Evolutionary conservation across 2,888 invertebrate genomes (phyloP).

Genomic region (Autographa gamma): DNA sequence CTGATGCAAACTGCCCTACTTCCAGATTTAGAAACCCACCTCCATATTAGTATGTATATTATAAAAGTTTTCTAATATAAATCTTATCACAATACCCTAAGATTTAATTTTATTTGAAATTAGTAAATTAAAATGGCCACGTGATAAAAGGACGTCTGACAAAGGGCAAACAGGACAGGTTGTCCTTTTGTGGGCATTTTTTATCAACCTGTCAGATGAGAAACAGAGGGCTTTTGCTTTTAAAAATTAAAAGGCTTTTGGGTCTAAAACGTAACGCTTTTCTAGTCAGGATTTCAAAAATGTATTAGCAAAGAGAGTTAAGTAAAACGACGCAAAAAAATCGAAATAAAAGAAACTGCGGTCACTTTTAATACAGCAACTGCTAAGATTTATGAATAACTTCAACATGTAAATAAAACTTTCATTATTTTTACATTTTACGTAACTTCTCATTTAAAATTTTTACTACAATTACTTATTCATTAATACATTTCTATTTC

Average conservation of each 20-base stretch:
- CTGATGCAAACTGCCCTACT: constrained; percentile 72
- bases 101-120: constrained; percentile 38
- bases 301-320: too few species aligned
- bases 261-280: neutral
- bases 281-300: too few species aligned
- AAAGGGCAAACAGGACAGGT: constrained; percentile 57
- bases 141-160: constrained; percentile 48
- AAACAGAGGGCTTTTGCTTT: constrained; percentile 24
- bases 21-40: constrained; percentile 67
- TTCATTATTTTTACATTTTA: neutral
- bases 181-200: constrained; percentile 48
- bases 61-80: constrained; percentile 23
- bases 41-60: constrained; percentile 36
- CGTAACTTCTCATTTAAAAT: neutral
- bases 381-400: neutral
- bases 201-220: constrained; percentile 50
- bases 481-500: neutral
- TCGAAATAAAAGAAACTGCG: neutral
- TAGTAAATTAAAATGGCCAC: constrained; percentile 14
- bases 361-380: neutral
- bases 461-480: neutral
- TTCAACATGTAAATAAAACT: neutral
- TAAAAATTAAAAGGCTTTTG: neutral
- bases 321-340: neutral
- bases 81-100: constrained; percentile 33